A percentile compares a stretch with the other conserved stretches of the same genome.
phyloP scores from a whole-genome alignment of 2,797 vertebrate species.

The Sebastes hopkinsi region DNA sequence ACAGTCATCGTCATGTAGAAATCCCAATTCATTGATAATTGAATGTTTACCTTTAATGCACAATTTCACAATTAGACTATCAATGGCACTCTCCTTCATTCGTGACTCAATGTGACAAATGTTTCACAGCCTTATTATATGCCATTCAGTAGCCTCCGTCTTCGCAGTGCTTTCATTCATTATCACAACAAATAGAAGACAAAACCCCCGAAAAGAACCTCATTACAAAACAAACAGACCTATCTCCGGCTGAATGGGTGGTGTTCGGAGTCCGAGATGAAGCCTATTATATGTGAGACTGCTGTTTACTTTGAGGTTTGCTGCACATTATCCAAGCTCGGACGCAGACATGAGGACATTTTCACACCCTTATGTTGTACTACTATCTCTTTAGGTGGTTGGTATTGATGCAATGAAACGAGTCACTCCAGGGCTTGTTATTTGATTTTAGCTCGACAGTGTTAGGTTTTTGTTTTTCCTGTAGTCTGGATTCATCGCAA shows the following conservation, averaged over 20 bases:
- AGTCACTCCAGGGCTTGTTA: background rate
- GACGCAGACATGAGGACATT: background rate
- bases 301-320: slow-evolving; percentile 22
- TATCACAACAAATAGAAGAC: background rate
- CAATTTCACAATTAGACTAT: background rate
- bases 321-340: slow-evolving; percentile 13
- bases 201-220: background rate
- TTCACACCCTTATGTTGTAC: background rate
- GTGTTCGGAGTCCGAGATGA: background rate
- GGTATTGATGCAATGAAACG: background rate
- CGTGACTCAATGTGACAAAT: background rate
- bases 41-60: background rate
- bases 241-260: background rate
- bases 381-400: background rate
- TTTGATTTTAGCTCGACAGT: slow-evolving; percentile 2
- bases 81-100: background rate
- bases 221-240: slow-evolving; percentile 3
- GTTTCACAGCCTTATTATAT: background rate
- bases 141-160: background rate
- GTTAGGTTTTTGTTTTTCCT: background rate
- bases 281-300: background rate
- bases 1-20: background rate
- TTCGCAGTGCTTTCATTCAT: background rate
- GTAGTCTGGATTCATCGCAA: background rate
- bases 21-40: background rate